phyloP scores from a whole-genome alignment of 1,140 invertebrate species.

The Scaptomyza graminum region DNA sequence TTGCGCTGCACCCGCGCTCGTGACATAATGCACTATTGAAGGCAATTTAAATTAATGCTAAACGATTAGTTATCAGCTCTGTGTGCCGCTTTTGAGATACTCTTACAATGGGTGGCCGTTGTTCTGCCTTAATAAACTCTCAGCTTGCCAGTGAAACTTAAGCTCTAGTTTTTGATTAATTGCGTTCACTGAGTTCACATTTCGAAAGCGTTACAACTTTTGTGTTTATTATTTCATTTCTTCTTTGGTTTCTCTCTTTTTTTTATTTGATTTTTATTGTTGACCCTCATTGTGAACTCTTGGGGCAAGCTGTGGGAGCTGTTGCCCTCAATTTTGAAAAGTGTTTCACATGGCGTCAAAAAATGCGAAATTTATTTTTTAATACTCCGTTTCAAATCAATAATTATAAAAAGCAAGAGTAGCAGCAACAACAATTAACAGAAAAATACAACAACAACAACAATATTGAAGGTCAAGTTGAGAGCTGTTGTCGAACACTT shows the following conservation, averaged over 20 bases:
- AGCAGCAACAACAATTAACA: not conserved
- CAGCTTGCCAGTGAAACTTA: slow-evolving; percentile 44
- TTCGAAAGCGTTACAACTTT: slow-evolving; percentile 45
- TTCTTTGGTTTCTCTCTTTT: not conserved
- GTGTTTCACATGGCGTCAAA: slow-evolving; percentile 13
- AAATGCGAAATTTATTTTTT: slow-evolving; percentile 24
- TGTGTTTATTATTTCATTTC: not conserved
- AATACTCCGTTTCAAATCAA: slow-evolving; percentile 32
- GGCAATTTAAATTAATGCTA: slow-evolving; percentile 69
- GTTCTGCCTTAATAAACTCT: slow-evolving; percentile 17
- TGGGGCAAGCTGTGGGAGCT: slow-evolving; percentile 20
- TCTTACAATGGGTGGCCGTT: slow-evolving; percentile 54
- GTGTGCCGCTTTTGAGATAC: too few relatives aligned
- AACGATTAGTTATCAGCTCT: slow-evolving; percentile 71
- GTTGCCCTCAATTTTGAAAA: slow-evolving; percentile 29
- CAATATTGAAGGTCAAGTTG: slow-evolving; percentile 48
- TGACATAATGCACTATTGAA: slow-evolving; percentile 68
- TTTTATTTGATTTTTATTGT: not conserved
- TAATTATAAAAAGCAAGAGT: slow-evolving; percentile 11
- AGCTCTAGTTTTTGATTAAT: slow-evolving; percentile 77
- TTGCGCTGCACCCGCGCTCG: slow-evolving; percentile 47
- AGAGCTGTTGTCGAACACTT: slow-evolving; percentile 18
- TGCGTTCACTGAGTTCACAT: slow-evolving; percentile 45
- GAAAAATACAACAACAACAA: not conserved
- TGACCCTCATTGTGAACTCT: slow-evolving; percentile 5